Evolutionary conservation across 2,113 vertebrate species (phyloP).

Genomic region (Rostratula benghalensis): DNA sequence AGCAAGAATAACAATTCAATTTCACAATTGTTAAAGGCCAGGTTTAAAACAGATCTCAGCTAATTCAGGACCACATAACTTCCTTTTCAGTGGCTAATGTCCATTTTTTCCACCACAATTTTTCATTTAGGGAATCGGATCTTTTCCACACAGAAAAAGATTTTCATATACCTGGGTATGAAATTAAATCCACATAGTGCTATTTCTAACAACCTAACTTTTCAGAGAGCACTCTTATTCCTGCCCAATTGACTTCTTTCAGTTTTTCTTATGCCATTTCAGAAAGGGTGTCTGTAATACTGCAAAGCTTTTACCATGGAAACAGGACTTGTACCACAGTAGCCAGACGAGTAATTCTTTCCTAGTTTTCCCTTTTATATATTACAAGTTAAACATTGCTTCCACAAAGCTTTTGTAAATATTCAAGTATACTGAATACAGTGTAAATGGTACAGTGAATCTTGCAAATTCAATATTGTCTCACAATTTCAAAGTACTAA

Average conservation of each 20-base stretch:
- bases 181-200: background rate
- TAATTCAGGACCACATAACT: background rate
- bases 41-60: background rate
- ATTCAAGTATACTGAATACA: background rate
- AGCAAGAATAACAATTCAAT: background rate
- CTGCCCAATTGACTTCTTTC: background rate
- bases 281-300: background rate
- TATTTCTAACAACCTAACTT: background rate
- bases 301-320: background rate
- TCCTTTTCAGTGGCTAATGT: background rate
- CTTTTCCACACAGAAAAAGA: background rate
- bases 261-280: background rate
- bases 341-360: background rate
- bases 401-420: background rate
- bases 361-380: background rate
- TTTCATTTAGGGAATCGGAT: background rate
- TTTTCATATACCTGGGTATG: background rate
- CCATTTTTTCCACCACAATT: accelerated
- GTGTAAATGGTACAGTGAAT: background rate
- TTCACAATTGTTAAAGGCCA: background rate
- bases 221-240: background rate
- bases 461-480: background rate
- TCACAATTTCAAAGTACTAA: background rate
- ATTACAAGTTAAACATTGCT: background rate
- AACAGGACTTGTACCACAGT: background rate